Evolutionary conservation across 2,113 vertebrate genomes (phyloP).

Genomic region (Chionomys nivalis): DNA sequence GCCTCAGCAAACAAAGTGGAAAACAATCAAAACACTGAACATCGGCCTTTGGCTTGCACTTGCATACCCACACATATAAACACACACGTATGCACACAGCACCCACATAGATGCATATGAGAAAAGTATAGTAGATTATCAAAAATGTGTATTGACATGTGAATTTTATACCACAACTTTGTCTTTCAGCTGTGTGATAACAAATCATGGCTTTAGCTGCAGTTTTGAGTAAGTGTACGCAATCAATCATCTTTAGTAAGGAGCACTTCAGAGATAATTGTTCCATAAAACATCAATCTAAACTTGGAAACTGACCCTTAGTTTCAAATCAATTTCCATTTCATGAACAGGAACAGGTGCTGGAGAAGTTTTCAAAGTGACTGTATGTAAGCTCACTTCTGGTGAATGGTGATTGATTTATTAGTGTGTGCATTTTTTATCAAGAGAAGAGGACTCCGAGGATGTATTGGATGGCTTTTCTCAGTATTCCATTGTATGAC

Average conservation of each 20-base stretch:
- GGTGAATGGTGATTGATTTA: constrained; percentile 9
- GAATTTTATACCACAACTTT: background rate
- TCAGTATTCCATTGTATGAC: constrained; percentile 6
- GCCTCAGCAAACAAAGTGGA: background rate
- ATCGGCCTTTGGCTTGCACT: no score
- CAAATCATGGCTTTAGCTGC: background rate
- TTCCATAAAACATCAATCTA: constrained; percentile 55
- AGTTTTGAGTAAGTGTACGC: background rate
- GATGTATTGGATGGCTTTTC: background rate
- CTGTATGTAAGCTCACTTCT: constrained; percentile 3
- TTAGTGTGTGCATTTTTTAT: background rate
- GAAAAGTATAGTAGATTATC: background rate
- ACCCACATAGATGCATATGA: background rate
- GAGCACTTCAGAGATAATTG: constrained; percentile 38
- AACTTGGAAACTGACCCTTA: constrained; percentile 51
- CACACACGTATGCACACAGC: background rate
- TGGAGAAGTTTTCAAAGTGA: constrained; percentile 29
- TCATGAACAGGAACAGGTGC: constrained; percentile 23
- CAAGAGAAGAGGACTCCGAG: constrained; percentile 33
- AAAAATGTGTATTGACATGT: background rate
- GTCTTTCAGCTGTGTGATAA: background rate
- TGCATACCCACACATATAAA: no score
- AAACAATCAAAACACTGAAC: background rate
- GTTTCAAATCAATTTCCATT: constrained; percentile 66
- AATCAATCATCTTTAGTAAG: constrained; percentile 36